phyloP scores from a whole-genome alignment of 1,140 invertebrate species.

The Spodoptera litura region DNA sequence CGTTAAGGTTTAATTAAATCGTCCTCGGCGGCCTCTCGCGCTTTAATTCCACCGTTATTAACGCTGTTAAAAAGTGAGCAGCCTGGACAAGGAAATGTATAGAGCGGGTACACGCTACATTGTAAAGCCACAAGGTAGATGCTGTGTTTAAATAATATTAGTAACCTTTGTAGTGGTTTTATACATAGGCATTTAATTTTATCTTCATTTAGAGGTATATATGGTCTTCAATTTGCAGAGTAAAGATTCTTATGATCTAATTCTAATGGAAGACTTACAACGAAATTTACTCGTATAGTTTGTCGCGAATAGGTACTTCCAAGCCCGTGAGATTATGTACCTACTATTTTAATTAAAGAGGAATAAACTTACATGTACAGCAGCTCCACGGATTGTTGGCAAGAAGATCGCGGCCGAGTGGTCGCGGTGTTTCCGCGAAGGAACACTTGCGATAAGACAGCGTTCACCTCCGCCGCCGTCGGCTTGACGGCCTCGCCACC shows the following conservation, averaged over 20 bases:
- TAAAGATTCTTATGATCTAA: too few species aligned
- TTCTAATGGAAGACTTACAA: too few species aligned
- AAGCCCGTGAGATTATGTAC: too few species aligned
- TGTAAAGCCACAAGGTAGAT: too few species aligned
- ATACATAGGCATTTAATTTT: not conserved
- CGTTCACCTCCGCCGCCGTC: slow-evolving; percentile 56
- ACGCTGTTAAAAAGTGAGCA: slow-evolving; percentile 84
- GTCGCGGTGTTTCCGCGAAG: slow-evolving; percentile 76
- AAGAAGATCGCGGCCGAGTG: slow-evolving; percentile 64
- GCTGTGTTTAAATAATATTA: not conserved
- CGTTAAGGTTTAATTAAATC: slow-evolving; percentile 86
- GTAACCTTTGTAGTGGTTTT: not conserved
- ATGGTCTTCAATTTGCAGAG: too few species aligned
- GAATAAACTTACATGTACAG: not conserved
- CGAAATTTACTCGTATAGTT: too few species aligned
- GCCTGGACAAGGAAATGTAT: slow-evolving; percentile 55
- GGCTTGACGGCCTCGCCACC: slow-evolving; percentile 51
- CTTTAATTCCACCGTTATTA: slow-evolving; percentile 86
- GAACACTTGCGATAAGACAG: slow-evolving; percentile 76
- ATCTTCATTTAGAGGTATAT: not conserved
- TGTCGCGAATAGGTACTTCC: too few species aligned
- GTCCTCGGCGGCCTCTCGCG: slow-evolving; percentile 83
- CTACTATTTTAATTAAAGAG: not conserved
- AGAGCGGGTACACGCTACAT: slow-evolving; percentile 46
- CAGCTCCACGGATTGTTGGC: slow-evolving; percentile 56